phyloP scores from a whole-genome alignment of 23 tunicate species.

The Aplidium turbinatum region DNA sequence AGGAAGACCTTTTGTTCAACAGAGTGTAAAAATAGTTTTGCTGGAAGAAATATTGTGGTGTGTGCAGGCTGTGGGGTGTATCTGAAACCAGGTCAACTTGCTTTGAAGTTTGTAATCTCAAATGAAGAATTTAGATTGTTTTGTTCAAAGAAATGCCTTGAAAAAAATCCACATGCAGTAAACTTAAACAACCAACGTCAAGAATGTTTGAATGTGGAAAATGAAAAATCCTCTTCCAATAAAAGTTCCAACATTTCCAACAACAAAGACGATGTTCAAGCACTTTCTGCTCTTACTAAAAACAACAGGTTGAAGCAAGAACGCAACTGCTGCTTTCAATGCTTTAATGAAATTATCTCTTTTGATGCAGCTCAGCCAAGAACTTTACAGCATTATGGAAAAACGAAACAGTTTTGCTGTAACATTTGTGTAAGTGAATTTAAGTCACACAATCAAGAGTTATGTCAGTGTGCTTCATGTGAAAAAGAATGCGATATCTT shows the following conservation, averaged over 20 bases:
- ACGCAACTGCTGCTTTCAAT: neutral
- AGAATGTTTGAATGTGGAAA: neutral
- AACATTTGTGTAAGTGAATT: neutral
- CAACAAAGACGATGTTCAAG: neutral
- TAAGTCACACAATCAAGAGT: neutral
- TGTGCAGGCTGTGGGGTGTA: neutral
- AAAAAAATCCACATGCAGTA: neutral
- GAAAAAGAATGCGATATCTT: neutral
- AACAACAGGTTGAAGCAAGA: too few relatives aligned
- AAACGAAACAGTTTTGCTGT: neutral
- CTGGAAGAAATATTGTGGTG: neutral
- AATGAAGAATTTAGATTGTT: neutral
- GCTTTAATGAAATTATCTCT: neutral
- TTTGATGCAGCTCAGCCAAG: neutral
- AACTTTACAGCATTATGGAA: slow-evolving; percentile 10
- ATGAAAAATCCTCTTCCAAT: neutral
- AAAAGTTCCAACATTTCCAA: neutral
- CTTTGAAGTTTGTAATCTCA: neutral
- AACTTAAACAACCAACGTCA: neutral
- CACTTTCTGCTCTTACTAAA: too few relatives aligned
- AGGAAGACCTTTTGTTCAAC: neutral
- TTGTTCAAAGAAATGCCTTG: neutral
- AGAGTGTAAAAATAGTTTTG: neutral
- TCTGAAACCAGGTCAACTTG: neutral
- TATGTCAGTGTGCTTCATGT: neutral